These are phyloP conservation scores for Cyrtonyx montezumae DNA, from an alignment of 2,113 vertebrate species.

Conservation along the genomic window DNA sequence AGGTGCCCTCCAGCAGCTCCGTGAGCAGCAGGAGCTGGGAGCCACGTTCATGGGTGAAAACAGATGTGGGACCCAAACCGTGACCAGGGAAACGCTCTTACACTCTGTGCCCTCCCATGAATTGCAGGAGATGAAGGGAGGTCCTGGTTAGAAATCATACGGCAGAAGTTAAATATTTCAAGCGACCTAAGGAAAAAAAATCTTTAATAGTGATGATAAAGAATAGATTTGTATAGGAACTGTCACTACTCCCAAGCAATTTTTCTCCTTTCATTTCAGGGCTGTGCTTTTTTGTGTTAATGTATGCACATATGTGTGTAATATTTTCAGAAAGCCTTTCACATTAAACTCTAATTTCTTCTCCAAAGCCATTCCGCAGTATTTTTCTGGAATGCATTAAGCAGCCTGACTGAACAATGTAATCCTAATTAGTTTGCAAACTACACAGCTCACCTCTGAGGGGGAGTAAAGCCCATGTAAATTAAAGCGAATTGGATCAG, in stretches of 20 bases:
- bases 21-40: too few species aligned
- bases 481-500: not conserved
- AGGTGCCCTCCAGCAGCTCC: too few species aligned
- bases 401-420: not conserved
- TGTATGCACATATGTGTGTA: not conserved
- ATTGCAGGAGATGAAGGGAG: accelerated
- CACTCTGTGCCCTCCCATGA: not conserved
- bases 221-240: not conserved
- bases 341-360: not conserved
- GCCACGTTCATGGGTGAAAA: too few species aligned
- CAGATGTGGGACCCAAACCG: not conserved
- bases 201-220: not conserved
- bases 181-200: not conserved
- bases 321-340: not conserved
- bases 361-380: not conserved
- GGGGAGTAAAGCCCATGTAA: not conserved
- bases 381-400: slow-evolving; percentile 2
- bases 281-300: not conserved
- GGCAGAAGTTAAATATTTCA: not conserved
- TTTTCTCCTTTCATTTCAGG: not conserved
- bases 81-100: not conserved
- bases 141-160: not conserved
- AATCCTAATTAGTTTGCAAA: slow-evolving; percentile 30
- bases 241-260: not conserved
- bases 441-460: not conserved